phyloP scores from a whole-genome alignment of 2,113 vertebrate genomes.

The Muntiacus reevesi region DNA sequence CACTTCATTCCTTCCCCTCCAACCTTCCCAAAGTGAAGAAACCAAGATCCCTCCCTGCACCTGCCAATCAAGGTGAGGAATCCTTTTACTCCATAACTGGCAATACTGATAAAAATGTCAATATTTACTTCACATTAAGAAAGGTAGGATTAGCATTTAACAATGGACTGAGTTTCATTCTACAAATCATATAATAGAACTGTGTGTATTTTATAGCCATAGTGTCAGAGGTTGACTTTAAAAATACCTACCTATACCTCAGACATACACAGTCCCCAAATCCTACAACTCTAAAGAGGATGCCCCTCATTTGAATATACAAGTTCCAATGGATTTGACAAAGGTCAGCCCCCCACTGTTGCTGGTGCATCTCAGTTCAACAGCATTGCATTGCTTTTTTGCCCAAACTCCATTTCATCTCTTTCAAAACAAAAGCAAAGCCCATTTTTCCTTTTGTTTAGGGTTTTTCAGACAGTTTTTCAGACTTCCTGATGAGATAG shows the following conservation, averaged over 20 bases:
- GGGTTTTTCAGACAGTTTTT: background rate
- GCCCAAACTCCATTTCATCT: background rate
- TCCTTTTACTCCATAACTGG: background rate
- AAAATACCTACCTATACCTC: background rate
- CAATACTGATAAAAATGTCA: background rate
- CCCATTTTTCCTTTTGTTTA: background rate
- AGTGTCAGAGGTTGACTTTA: background rate
- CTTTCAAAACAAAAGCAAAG: background rate
- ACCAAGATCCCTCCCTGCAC: background rate
- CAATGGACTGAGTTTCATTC: background rate
- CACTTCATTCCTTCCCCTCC: background rate
- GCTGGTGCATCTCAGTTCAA: background rate
- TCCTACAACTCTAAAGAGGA: background rate
- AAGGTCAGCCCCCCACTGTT: background rate
- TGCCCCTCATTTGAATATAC: background rate
- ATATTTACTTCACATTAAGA: background rate
- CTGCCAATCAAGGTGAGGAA: background rate
- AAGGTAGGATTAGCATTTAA: background rate
- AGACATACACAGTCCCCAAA: background rate
- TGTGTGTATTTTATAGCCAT: background rate
- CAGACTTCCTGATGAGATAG: background rate
- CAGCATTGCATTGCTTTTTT: background rate
- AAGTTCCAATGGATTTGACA: background rate
- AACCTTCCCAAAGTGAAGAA: background rate
- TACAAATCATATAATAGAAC: background rate